Evolutionary conservation across 2,113 vertebrate species (phyloP).

Genomic region (Aramus guarauna): DNA sequence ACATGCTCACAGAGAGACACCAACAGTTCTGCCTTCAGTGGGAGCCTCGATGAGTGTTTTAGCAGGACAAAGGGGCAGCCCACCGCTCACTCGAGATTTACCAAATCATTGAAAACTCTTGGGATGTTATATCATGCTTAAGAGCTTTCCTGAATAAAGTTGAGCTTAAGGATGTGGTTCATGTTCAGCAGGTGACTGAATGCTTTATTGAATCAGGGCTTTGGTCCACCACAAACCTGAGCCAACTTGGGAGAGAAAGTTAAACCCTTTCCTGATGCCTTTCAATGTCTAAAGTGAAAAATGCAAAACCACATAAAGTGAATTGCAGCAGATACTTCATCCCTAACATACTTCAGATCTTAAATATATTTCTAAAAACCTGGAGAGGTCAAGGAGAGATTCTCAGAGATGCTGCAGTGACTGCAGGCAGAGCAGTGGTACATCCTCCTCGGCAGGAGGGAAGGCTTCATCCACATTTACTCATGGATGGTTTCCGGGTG

Average conservation of each 20-base stretch:
- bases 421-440: neutral
- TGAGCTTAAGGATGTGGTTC: neutral
- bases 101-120: neutral
- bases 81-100: neutral
- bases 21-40: neutral
- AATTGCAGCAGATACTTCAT: neutral
- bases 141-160: neutral
- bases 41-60: neutral
- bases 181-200: neutral
- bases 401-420: neutral
- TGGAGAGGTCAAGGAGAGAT: neutral
- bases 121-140: neutral
- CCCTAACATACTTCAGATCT: neutral
- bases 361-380: neutral
- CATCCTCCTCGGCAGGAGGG: neutral
- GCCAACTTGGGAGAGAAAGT: fast-evolving
- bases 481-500: neutral
- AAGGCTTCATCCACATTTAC: neutral
- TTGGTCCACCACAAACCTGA: neutral
- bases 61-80: neutral
- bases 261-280: neutral
- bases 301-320: neutral
- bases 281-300: neutral
- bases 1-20: fast-evolving
- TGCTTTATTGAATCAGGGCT: neutral